Base-by-base conservation (phyloP, 2,113 vertebrate genomes). In the Psammodynastes pulverulentus region DNA sequence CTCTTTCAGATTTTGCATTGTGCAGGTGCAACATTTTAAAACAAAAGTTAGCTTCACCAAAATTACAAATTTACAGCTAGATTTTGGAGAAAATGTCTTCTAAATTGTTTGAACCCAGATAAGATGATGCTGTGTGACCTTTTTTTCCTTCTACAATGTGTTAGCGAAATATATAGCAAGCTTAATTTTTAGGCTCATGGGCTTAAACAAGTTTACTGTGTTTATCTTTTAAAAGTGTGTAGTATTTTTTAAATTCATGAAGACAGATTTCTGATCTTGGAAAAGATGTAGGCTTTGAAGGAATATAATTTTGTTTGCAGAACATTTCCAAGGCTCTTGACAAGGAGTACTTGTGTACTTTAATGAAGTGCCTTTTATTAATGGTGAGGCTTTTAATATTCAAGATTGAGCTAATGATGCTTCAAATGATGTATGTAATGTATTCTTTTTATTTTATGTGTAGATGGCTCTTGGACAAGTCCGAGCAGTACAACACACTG, bases 401-500 rank as follows among this genome's bases (percentile, higher is more conserved):
- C 95, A 97, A 94, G 97, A 97, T 97, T 98, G 96, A 97, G 97
- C 97, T 98, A 97, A 98, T 97, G 97, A 98, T 98, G 98, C 97
- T 98, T 98, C 97, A 98, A 97, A 97, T 97, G 97, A 97, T 97
- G 94, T 97, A 96, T 98, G 97, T 98, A 98, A 98, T 98, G 97
- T 97, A 98, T 98, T 98, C 97, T 98, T 98, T 98, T 98, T 98
- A 98, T 98, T 97, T 98, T 97, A 98, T 98, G 97, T 97, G 97
- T 98, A 98, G 98, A 98, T 98, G 98, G 97, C 98, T 98, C 97
- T 98, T 98, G 98, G 98, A 98, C 98, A 98, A 98, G 97, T 98
- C 97, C 97, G 97, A 98, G 97, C 97, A 97, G 97, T 98, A 98
- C 97, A 97, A 97, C 97, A 98, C 97, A 98, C 97, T 97, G 97